phyloP scores from a whole-genome alignment of 30 jellyfish, hydroid and myxozoan genomes.

The Sanderia malayensis region DNA sequence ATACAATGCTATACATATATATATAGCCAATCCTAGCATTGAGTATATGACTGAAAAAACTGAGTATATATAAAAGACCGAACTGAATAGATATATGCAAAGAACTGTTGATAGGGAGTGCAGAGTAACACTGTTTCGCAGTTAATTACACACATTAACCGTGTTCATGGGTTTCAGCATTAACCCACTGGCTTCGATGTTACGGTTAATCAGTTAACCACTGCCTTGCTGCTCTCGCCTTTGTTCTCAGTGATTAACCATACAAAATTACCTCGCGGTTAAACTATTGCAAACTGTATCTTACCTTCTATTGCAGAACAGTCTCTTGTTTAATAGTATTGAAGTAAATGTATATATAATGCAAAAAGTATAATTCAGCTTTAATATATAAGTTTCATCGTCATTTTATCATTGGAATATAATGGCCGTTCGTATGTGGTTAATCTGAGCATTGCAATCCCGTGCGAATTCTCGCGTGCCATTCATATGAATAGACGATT shows the following conservation, averaged over 20 bases:
- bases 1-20: no score
- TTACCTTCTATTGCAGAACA: no score
- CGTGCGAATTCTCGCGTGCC: neutral
- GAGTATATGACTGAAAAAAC: no score
- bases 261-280: neutral
- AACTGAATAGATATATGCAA: no score
- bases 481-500: slow-evolving; percentile 31
- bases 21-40: no score
- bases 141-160: neutral
- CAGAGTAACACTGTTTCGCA: no score
- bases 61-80: no score
- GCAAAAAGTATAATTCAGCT: no score
- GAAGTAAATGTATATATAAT: no score
- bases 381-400: neutral
- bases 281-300: neutral
- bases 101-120: no score
- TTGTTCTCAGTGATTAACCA: neutral
- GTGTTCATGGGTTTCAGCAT: neutral
- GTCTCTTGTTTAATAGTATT: no score
- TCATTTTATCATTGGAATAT: neutral
- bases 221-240: neutral
- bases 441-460: neutral
- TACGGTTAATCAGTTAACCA: slow-evolving; percentile 4
- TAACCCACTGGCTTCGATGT: neutral
- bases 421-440: no score